Conservation (phyloP, 1,140 invertebrate genomes). For the Nomia melanderi region DNA sequence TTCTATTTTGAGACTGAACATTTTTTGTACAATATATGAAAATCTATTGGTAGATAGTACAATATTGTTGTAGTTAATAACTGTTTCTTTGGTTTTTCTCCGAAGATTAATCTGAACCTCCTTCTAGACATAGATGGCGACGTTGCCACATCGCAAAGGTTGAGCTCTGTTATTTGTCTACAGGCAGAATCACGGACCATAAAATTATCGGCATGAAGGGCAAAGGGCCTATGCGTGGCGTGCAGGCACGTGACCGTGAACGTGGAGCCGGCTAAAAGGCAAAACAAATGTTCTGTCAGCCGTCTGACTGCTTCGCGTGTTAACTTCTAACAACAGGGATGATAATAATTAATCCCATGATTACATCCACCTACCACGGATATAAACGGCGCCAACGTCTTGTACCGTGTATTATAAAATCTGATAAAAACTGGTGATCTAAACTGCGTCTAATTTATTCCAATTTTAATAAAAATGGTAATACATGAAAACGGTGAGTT, state of each 20-base stretch:
- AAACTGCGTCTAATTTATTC: no score
- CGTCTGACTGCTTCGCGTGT: conserved; percentile 36
- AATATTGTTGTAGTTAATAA: neutral
- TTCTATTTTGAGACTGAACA: no score
- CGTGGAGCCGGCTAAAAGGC: conserved; percentile 36
- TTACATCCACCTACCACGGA: neutral
- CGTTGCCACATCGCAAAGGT: conserved; percentile 1
- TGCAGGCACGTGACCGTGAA: conserved; percentile 55
- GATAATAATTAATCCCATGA: conserved; percentile 48
- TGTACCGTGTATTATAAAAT: neutral
- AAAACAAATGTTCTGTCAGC: conserved; percentile 22
- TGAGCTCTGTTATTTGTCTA: conserved; percentile 60
- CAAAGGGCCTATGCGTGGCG: conserved; percentile 30
- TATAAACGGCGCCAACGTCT: neutral
- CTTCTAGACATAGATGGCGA: neutral
- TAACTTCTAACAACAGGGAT: conserved; percentile 14
- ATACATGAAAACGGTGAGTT: no score
- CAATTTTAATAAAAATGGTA: no score
- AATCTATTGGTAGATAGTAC: neutral
- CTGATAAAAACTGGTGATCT: neutral
- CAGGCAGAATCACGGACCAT: conserved; percentile 53
- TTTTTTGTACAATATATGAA: neutral
- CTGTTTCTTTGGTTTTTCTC: neutral
- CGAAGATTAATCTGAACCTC: conserved; percentile 4
- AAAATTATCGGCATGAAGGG: conserved; percentile 56